phyloP scores from a whole-genome alignment of 2,113 vertebrate species.

The Macquaria ambigua region DNA sequence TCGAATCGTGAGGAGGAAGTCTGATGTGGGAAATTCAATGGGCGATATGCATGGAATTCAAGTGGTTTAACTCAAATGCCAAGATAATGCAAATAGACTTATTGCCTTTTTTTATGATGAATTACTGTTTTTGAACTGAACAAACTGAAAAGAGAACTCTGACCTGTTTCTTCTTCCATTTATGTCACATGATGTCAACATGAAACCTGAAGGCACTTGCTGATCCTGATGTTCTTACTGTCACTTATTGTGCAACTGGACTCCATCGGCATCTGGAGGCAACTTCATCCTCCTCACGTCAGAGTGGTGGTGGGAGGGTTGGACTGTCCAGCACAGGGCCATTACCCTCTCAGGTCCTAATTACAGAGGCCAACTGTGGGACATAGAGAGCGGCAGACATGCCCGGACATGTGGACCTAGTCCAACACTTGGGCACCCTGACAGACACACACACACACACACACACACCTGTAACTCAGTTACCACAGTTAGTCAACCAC shows the following conservation, averaged over 20 bases:
- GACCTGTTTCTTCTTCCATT: too few species aligned
- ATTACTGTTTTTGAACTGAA: too few species aligned
- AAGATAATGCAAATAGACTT: too few species aligned
- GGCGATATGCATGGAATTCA: too few species aligned
- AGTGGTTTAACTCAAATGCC: too few species aligned
- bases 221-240: background rate
- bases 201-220: background rate
- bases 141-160: too few species aligned
- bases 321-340: background rate
- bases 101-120: too few species aligned
- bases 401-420: constrained; percentile 45
- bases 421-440: constrained; percentile 19
- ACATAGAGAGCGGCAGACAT: constrained; percentile 30
- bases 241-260: constrained; percentile 14
- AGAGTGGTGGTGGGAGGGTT: background rate
- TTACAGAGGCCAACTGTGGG: constrained; percentile 58
- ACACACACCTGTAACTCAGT: constrained; percentile 27
- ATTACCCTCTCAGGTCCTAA: constrained; percentile 45
- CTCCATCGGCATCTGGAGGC: constrained; percentile 6
- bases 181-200: too few species aligned
- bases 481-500: background rate
- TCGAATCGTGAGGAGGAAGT: too few species aligned
- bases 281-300: background rate
- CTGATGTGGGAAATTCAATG: too few species aligned
- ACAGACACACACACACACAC: background rate